Conservation (phyloP, 2,113 vertebrate genomes). For the Perca fluviatilis region DNA sequence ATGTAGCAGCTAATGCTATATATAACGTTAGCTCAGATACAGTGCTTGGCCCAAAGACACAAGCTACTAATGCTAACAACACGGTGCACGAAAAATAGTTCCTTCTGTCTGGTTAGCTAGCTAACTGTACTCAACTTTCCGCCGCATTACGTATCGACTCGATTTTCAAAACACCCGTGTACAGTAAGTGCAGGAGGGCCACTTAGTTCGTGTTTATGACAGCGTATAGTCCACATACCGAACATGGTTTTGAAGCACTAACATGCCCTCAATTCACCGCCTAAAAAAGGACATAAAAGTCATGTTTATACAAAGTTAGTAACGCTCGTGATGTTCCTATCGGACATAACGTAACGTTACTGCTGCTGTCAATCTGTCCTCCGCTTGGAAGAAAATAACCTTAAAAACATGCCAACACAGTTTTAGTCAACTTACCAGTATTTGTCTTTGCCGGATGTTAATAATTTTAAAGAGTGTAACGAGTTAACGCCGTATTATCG, state of each 20-base stretch:
- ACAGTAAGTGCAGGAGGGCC: background rate
- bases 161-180: background rate
- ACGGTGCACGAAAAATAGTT: background rate
- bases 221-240: rapidly evolving
- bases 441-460: rapidly evolving
- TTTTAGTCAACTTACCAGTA: slow-evolving; percentile 59
- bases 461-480: background rate
- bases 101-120: slow-evolving; percentile 19
- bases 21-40: background rate
- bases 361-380: slow-evolving; percentile 8
- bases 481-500: background rate
- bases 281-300: background rate
- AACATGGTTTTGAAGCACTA: background rate
- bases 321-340: slow-evolving; percentile 1
- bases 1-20: background rate
- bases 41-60: background rate
- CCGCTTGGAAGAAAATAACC: background rate
- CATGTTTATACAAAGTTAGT: background rate
- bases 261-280: background rate
- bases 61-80: background rate
- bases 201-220: background rate
- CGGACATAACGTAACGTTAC: background rate
- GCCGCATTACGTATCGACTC: background rate
- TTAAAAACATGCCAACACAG: background rate
- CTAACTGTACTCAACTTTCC: background rate